Evolutionary conservation across 2,797 vertebrate species (phyloP), one percentile per base, ranked within the genome.

Genomic region (Coilia nasus): DNA sequence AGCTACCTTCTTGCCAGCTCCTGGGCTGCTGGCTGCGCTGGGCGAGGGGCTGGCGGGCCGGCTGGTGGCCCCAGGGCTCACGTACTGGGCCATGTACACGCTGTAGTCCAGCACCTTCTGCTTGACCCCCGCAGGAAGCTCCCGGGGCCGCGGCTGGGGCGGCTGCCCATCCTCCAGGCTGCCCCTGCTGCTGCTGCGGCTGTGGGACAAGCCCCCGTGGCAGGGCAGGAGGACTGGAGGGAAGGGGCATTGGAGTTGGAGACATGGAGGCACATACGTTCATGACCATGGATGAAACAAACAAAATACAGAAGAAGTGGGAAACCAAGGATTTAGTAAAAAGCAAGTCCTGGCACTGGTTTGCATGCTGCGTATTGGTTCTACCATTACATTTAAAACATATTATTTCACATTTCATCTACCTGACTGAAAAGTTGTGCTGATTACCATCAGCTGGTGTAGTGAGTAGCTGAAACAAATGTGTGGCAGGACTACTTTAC

Each of bases 71-170:
- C 95, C 96, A 0, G 92, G 93, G 59, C 96, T 97, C 88, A 98
- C 90, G 86, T 97, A 99, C 87, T 97, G 97, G 71, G 97, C 97
- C 98, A 99, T 99, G 88, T 98, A 99, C 90, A 98, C 87, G 0
- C 87, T 96, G 89, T 99, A 99, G 91, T 99, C 98, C 91, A 98
- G 92, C 94, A 96, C 93, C 90, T 97, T 99, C 91, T 97, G 97
- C 87, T 95, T 95, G 71, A 95, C 46, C 0, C 91, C 93, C 84
- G 93, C 93, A 50, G 92, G 84, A 75, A 91, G 60, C 46, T 99
- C 98, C 90, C 94, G 97, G 91, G 95, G 96, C 87, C 97, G 96
- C 0, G 93, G 89, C 90, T 17, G 71, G 25, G 95, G 97, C 46
- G 88, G 83, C 75, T 94, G 88, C 56, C 96, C 90, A 90, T 99